A percentile compares a stretch with the other conserved stretches of the same genome.
phyloP scores from a whole-genome alignment of 2,888 invertebrate species.

The Alcis repandata region DNA sequence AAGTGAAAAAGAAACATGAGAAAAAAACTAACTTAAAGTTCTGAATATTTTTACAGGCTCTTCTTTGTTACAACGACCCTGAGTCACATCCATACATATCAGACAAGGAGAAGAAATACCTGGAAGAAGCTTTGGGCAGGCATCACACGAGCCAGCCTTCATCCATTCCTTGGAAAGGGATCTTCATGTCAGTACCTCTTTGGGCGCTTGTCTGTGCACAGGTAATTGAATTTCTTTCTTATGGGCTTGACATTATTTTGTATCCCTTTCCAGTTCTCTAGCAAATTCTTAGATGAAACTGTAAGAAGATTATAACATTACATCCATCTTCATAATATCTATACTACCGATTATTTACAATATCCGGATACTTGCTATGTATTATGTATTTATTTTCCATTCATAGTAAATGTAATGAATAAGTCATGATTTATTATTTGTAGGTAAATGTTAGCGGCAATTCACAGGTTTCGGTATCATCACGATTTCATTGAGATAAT shows the following conservation, averaged over 20 bases:
- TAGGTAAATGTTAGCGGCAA: slow-evolving; percentile 24
- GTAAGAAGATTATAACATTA: too few species aligned
- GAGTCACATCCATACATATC: slow-evolving; percentile 91
- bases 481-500: slow-evolving; percentile 14
- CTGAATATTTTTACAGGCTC: slow-evolving; percentile 67
- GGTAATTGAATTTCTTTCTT: slow-evolving; percentile 57
- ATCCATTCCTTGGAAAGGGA: slow-evolving; percentile 90
- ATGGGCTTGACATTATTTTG: background rate
- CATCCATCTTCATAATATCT: too few species aligned
- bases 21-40: background rate
- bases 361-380: slow-evolving; percentile 2
- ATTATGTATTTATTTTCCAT: slow-evolving; percentile 26
- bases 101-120: slow-evolving; percentile 89
- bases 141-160: slow-evolving; percentile 84
- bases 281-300: too few species aligned
- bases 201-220: slow-evolving; percentile 92
- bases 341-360: background rate
- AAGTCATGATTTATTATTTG: slow-evolving; percentile 40
- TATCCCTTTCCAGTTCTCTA: background rate
- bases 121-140: slow-evolving; percentile 88
- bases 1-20: background rate
- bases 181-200: slow-evolving; percentile 89
- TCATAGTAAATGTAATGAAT: slow-evolving; percentile 39
- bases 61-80: slow-evolving; percentile 90
- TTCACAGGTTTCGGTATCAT: slow-evolving; percentile 6